These are phyloP conservation scores for Bufo gargarizans DNA, from an alignment of 2,113 vertebrate species.

Conservation along the genomic window DNA sequence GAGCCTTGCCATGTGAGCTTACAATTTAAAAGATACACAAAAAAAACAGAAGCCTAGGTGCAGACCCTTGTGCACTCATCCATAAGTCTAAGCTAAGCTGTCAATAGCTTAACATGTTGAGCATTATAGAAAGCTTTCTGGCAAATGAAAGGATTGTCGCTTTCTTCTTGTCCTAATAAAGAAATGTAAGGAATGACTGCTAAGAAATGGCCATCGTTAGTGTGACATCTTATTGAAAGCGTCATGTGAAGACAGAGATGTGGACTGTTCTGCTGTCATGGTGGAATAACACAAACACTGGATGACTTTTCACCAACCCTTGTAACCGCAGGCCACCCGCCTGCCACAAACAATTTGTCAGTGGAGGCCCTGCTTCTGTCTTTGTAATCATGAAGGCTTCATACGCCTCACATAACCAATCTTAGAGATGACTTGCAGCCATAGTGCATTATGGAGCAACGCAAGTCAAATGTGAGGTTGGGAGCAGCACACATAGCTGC, in stretches of 20 bases:
- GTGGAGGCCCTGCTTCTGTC: background rate
- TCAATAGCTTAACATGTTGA: background rate
- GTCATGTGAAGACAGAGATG: constrained; percentile 34
- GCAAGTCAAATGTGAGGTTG: background rate
- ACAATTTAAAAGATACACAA: background rate
- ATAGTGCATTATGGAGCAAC: background rate
- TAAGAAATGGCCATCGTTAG: constrained; percentile 49
- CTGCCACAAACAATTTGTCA: constrained; percentile 43
- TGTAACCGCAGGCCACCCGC: constrained; percentile 49
- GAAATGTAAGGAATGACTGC: background rate
- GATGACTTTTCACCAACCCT: constrained; percentile 47
- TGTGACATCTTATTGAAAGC: constrained; percentile 48
- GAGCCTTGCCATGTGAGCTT: background rate
- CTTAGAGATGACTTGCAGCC: constrained; percentile 37
- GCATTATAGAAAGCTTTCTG: background rate
- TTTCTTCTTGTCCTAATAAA: background rate
- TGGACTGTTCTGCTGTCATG: constrained; percentile 30
- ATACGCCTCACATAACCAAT: constrained; percentile 32
- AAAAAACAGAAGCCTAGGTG: background rate
- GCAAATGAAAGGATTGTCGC: background rate
- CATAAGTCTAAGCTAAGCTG: background rate
- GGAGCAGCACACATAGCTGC: background rate
- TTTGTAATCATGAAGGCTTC: constrained; percentile 41
- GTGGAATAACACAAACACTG: constrained; percentile 41
- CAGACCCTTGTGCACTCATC: background rate